These are phyloP conservation scores for Aphodius granarius DNA, from an alignment of 2,888 invertebrate genomes.

Conservation along the genomic window DNA sequence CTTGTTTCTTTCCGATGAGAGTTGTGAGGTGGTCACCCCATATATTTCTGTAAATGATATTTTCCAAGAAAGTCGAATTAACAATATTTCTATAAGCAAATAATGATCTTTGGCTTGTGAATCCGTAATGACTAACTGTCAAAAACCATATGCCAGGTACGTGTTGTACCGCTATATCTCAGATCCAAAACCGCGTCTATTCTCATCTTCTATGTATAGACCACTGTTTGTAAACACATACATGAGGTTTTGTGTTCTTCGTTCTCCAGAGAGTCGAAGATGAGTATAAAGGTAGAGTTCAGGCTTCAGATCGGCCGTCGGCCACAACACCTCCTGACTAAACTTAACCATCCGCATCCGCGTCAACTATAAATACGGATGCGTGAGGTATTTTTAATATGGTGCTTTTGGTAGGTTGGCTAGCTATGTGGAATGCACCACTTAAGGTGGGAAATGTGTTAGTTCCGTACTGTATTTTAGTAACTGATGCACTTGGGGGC, in stretches of 20 bases:
- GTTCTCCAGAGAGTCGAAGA: background rate
- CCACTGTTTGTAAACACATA: background rate
- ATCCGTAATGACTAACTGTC: background rate
- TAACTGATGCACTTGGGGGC: too few relatives aligned
- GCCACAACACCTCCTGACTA: background rate
- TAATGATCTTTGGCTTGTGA: too few relatives aligned
- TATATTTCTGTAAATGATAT: too few relatives aligned
- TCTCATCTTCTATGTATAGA: background rate
- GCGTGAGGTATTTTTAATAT: background rate
- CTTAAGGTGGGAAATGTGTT: background rate
- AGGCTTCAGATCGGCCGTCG: too few relatives aligned
- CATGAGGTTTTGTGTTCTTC: background rate
- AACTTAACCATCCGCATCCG: background rate
- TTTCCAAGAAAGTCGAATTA: too few relatives aligned
- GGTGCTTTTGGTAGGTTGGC: background rate
- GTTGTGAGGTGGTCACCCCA: too few relatives aligned
- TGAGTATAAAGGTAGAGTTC: background rate
- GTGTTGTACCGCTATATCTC: background rate
- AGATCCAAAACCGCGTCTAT: background rate
- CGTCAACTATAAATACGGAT: background rate
- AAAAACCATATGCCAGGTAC: background rate
- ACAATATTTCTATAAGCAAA: too few relatives aligned
- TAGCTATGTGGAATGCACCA: background rate
- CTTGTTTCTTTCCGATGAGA: too few relatives aligned
- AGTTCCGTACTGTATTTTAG: background rate